Base-by-base conservation (phyloP, 2,888 invertebrate species). In the Clivina fossor region DNA sequence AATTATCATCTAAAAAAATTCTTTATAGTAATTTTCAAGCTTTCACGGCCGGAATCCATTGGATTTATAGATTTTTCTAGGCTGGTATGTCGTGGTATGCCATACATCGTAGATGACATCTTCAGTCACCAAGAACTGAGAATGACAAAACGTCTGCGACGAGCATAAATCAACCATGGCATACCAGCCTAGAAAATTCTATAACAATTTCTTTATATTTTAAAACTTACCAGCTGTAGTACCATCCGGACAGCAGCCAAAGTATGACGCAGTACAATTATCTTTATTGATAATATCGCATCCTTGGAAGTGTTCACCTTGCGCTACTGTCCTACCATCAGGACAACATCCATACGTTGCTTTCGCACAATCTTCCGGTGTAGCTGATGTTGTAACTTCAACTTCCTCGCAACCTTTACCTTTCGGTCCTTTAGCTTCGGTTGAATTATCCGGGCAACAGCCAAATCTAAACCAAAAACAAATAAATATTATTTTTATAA, bases 381-480 rank as follows among this genome's bases (percentile, higher is more conserved):
- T 30, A 16, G 64, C 68, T 60, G 72, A 69, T 64, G 68, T 65
- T 5, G 65, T 61, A 3, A 63, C 60, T 15, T 44, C 47, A 5
- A 61, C 61, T n/a, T 50, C 28, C 32, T 51, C 28, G 28, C 57
- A 58, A 9, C 59, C 56, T 48, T 56, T 13, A 13, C 8, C 41
- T 53, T 57, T 35, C 7, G 49, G 48, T 13, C 57, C 69, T 54
- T 63, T 64, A 38, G 93, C 93, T 24, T 79, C 70, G 0, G 86
- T 88, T 56, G 78, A 79, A 43, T 83, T 85, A 71, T 94, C 91
- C 4, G 86, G 83, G 66, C 95, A 95, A 69, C 95, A 95, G 2
- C 93, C 93, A 67, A 83, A 92, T 63, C 79, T 73, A 20, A 80
- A 77, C n/a, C n/a, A n/a, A n/a, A n/a, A n/a, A n/a, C n/a, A n/a